Base-by-base conservation (phyloP, 2,888 invertebrate genomes). In the Rhingia rostrata region DNA sequence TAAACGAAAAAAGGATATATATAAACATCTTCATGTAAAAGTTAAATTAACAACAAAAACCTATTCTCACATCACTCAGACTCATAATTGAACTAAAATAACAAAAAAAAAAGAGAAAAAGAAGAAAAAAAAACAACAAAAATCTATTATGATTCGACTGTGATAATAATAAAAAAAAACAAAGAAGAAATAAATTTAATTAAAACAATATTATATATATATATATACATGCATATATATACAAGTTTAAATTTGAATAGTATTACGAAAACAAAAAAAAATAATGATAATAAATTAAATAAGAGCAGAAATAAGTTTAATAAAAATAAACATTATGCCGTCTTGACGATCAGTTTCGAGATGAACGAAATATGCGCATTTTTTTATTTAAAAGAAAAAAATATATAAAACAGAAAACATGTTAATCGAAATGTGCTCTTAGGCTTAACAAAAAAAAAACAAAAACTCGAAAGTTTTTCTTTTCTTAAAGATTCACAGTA, bases 91-190 rank as follows among this genome's bases (percentile, higher is more conserved):
- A 83, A 81, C 60, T 58, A 78, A 72, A 58, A 61, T 63, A 60
- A 64, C 12, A 66, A 77, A 80, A 72, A 66, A 81, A 83, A 75
- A 47, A 61, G 51, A 60, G 56, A 61, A 70, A 37, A 53, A 53
- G 41, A 72, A 56, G 37, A 64, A 14, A 74, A 70, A 77, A 89
- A 88, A 89, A 87, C 88, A 89, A 89, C 89, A 89, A 89, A 87
- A 91, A 90, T 90, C 90, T 90, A 90, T 90, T 90, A 91, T 91
- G 90, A 91, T 91, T 91, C 91, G 91, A 91, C 90, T 91, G 90
- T 91, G 90, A 91, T 91, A 91, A 90, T 88, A 90, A 90, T 87
- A 89, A 87, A 86, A 86, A 86, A 75, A 70, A 86, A 83, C 61
- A 80, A 80, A 49, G 47, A 77, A 49, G 41, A 77, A 77, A 78